Base-by-base conservation (phyloP, 2,797 vertebrate species). In the Enteromius anoplus region DNA sequence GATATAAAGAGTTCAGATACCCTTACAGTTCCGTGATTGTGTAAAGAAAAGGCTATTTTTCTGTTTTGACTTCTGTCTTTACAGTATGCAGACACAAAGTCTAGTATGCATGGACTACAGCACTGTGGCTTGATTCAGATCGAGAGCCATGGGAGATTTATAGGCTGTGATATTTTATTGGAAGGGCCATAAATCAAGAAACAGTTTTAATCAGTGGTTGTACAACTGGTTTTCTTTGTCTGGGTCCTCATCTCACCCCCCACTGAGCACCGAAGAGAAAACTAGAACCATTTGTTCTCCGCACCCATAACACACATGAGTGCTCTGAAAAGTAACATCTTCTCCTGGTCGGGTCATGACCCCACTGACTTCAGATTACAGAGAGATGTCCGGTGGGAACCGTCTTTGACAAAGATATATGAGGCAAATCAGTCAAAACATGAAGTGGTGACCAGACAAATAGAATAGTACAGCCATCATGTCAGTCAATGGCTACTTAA, bases 291-390 rank as follows among this genome's bases (percentile, higher is more conserved):
- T 69, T 82, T 76, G 83, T 40, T 47, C 60, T 75, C 45, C 6
- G 6, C 37, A 15, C 75, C 64, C 11, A 11, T 60, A 66, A 82
- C 45, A 75, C 23, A 45, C 79, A 73, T 42, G 85, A 81, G 34
- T 62, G 71, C 73, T 53, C 51, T 32, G 9, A 70, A 80, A 75
- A 78, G 66, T 58, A 45, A 78, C 78, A 75, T 78, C 75, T 64
- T 49, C 78, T 83, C 72, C 34, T 34, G 51, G 32, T 29, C 5
- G 21, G 81, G 73, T 87, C 81, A 3, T n/a, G 85, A 87, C 85
- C 85, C 60, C 45, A 40, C 51, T 49, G 78, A 76, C 58, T 86
- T 78, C n/a, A 82, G 75, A 86, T 86, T 84, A 87, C 75, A 73
- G 49, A 75, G 32, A 77, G 68, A 79, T 81, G 62, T 85, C 86